phyloP scores from a whole-genome alignment of 2,888 invertebrate genomes.

The Quadriops clusia region DNA sequence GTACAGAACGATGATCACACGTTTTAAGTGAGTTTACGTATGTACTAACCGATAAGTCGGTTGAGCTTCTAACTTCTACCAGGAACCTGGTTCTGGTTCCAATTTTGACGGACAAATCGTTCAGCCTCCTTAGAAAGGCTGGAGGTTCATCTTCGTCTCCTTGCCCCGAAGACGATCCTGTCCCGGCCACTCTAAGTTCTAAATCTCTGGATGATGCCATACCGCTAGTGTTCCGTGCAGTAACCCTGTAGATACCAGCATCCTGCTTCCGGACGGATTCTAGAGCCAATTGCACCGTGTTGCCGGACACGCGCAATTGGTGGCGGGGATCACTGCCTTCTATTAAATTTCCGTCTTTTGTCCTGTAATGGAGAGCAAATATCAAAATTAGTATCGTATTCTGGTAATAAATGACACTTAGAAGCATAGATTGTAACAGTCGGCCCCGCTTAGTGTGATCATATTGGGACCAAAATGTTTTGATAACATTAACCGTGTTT shows the following conservation, averaged over 20 bases:
- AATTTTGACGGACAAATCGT: constrained; percentile 80
- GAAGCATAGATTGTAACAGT: too few relatives aligned
- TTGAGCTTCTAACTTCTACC: constrained; percentile 66
- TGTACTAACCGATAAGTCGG: constrained; percentile 61
- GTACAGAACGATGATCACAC: too few relatives aligned
- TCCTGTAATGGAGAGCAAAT: constrained; percentile 31
- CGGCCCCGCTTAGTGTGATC: too few relatives aligned
- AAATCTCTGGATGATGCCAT: constrained; percentile 41
- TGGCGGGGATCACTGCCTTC: constrained; percentile 57
- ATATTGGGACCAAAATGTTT: too few relatives aligned
- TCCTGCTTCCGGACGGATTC: constrained; percentile 60
- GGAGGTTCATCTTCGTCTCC: constrained; percentile 60
- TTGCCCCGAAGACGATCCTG: constrained; percentile 15
- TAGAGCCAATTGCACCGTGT: constrained; percentile 62
- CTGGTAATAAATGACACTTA: too few relatives aligned
- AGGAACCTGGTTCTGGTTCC: constrained; percentile 77
- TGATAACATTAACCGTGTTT: too few relatives aligned
- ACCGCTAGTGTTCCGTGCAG: constrained; percentile 48
- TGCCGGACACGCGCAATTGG: constrained; percentile 42
- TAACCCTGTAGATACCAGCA: constrained; percentile 64
- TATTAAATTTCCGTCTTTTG: constrained; percentile 48
- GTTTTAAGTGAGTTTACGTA: too few relatives aligned
- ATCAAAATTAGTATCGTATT: too few relatives aligned
- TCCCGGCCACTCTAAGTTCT: constrained; percentile 46
- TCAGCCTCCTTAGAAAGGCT: constrained; percentile 69